Evolutionary conservation across 2,888 invertebrate species (phyloP), one percentile per base, ranked within the genome.

Genomic region (Nesidiocoris tenuis): DNA sequence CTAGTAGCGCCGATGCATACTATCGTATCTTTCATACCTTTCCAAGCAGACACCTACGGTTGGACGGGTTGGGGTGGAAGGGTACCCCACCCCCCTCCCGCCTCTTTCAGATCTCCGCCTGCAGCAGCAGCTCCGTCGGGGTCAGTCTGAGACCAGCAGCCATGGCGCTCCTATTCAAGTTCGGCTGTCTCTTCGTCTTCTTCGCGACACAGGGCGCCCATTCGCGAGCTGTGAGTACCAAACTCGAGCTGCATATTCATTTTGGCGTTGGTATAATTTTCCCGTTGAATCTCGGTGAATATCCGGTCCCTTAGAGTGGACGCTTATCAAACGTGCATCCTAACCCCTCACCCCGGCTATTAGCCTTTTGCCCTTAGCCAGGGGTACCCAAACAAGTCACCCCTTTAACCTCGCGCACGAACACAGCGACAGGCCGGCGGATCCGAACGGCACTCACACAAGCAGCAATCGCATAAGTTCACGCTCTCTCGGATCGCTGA

Each of bases 71-170:
- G n/a, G n/a, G n/a, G n/a, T 7, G 39, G 39, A 39, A 12, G 39
- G 12, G 59, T 3, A 5, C 59, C 59, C 19, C 59, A 18, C 17
- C n/a, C 59, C n/a, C 17, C n/a, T n/a, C n/a, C 59, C 59, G 18
- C 59, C 3, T 59, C 59, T 3, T 7, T 39, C 39, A 39, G 39
- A 39, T 39, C 39, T 39, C 39, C 39, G 39, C 39, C 39, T 7
- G 39, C 39, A 39, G 39, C 39, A 39, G 39, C 39, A 39, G 39
- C 39, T 39, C 39, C 61, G 19, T 72, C 72, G 61, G 39, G 72
- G 72, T 72, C 72, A 72, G 72, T 72, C 63, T 63, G 21, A 61
- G 63, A 72, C 70, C 70, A 70, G n/a, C 59, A 59, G 63, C 61
- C 61, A 72, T 72, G 72, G 72, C 72, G 18, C 22, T 57, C 12